Base-by-base conservation (phyloP, 2,888 invertebrate species). In the Dryocosmus kuriphilus region DNA sequence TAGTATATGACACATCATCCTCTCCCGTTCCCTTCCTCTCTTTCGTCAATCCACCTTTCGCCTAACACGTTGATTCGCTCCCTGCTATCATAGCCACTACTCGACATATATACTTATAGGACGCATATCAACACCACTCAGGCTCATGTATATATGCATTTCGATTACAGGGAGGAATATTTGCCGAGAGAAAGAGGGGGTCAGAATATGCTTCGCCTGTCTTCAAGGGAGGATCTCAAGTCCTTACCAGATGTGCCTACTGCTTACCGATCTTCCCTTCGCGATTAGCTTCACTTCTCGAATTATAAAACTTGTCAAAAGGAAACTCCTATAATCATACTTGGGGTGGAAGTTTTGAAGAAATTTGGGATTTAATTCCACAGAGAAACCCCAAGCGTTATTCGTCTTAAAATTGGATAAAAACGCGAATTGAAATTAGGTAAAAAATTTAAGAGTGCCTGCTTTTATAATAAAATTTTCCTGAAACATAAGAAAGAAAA, bases 91-190 rank as follows among this genome's bases (percentile, higher is more conserved):
- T 32, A 51, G 11, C 51, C 67, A 57, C 78, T 65, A 73, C 27
- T 65, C 74, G 62, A 60, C 77, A 62, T 73, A 74, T 76, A 57
- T 55, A 65, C 78, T 73, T 78, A 75, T 76, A 79, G 75, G 74
- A 75, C 77, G 77, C 78, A 81, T 82, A 85, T 84, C 83, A 85
- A 85, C 84, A 83, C 85, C 80, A 82, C 82, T 85, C 83, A 81
- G 81, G 79, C 86, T 87, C 87, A 87, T 87, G 88, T 87, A 86
- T 88, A 85, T 86, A 87, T 87, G 87, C 84, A 88, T 87, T 88
- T 86, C 87, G 83, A 86, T 88, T 87, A 87, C 82, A 71, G 61
- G 78, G 77, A 73, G 83, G 82, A 85, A 87, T 84, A 85, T 87
- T 85, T 80, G 80, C 79, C 65, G 55, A 32, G 77, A 78, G 74